Percentiles rank a stretch among this genome's conserved stretches.
phyloP scores from a whole-genome alignment of 2,797 vertebrate species.

The Micrastur ruficollis region DNA sequence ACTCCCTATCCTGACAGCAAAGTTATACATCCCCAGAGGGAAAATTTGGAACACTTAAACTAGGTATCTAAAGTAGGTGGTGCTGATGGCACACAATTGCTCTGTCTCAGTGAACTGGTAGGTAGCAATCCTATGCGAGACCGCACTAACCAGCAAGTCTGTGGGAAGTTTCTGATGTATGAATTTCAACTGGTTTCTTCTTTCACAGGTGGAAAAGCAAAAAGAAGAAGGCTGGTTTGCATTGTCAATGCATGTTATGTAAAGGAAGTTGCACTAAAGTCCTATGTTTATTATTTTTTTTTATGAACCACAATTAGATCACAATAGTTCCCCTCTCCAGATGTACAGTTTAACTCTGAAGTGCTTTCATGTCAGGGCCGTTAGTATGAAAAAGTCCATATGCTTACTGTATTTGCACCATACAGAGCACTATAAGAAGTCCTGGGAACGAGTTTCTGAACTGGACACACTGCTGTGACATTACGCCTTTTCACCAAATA shows the following conservation, averaged over 20 bases:
- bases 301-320: not conserved
- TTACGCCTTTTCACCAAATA: not conserved
- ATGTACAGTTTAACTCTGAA: not conserved
- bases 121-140: accelerated
- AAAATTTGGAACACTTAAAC: not conserved
- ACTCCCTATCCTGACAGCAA: not conserved
- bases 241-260: slow-evolving; percentile 80
- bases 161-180: not conserved
- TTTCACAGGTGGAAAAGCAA: slow-evolving; percentile 76
- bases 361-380: not conserved
- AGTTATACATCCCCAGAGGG: not conserved
- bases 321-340: not conserved
- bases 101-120: accelerated
- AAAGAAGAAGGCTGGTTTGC: slow-evolving; percentile 88
- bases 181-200: not conserved
- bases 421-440: not conserved
- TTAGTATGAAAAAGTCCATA: not conserved
- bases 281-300: not conserved
- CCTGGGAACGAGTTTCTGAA: not conserved
- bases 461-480: not conserved
- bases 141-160: not conserved
- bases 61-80: not conserved
- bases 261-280: not conserved
- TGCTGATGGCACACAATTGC: not conserved
- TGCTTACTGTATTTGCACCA: not conserved